phyloP scores from a whole-genome alignment of 2,888 invertebrate species.

The Drosophila borealis region DNA sequence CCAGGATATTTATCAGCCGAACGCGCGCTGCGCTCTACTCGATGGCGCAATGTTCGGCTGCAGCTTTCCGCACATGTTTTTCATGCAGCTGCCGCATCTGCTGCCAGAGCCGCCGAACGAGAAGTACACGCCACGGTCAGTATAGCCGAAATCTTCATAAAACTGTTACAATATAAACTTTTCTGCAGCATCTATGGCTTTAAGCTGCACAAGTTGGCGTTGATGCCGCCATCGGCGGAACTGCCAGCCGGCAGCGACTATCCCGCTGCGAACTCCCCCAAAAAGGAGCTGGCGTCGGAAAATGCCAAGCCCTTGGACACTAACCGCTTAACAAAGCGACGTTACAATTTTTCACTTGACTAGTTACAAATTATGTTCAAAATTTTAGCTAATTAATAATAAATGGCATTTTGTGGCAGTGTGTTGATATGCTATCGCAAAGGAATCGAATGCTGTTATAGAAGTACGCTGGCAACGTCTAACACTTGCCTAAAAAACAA shows the following conservation, averaged over 20 bases:
- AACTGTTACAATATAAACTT: no score
- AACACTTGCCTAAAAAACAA: background rate
- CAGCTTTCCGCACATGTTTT: constrained; percentile 61
- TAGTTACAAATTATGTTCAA: background rate
- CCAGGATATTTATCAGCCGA: constrained; percentile 45
- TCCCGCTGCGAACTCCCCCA: background rate
- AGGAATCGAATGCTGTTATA: background rate
- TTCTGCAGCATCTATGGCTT: constrained; percentile 50
- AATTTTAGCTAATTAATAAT: background rate
- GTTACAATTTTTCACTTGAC: background rate
- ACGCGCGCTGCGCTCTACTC: constrained; percentile 20
- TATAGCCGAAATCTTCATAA: background rate
- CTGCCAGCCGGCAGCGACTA: background rate
- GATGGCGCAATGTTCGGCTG: constrained; percentile 62
- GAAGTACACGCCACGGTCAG: constrained; percentile 57
- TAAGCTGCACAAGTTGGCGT: constrained; percentile 40
- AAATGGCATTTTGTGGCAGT: background rate
- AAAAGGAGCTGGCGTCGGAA: background rate
- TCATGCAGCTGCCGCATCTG: constrained; percentile 56
- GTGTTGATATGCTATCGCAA: background rate
- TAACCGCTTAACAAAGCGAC: background rate
- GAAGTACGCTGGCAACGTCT: no score
- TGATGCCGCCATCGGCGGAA: constrained; percentile 2
- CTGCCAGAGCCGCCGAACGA: constrained; percentile 36
- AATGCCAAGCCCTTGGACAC: background rate